phyloP scores from a whole-genome alignment of 2,888 invertebrate species.

The Tinea pellionella region DNA sequence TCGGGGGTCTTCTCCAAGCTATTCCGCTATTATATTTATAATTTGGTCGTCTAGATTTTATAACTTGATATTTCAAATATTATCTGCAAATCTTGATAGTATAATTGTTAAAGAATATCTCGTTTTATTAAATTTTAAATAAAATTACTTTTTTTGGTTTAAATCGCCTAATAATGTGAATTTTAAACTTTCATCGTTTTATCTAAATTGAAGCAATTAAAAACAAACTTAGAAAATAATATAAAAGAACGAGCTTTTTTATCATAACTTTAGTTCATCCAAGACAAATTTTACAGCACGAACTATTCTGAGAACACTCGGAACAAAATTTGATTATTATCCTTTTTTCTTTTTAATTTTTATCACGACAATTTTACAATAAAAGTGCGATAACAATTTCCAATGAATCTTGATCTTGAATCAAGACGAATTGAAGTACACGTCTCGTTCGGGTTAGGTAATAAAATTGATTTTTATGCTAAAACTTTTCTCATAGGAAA shows the following conservation, averaged over 20 bases:
- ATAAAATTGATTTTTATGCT: not conserved
- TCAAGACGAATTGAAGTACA: conserved; percentile 7
- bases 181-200: not conserved
- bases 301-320: not conserved
- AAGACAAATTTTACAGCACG: conserved; percentile 8
- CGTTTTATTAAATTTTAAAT: too few species aligned
- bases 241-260: too few species aligned
- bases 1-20: too few species aligned
- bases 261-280: not conserved
- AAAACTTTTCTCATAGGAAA: not conserved
- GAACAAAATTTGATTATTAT: not conserved
- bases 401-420: conserved; percentile 1
- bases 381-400: conserved; percentile 9
- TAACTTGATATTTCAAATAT: too few species aligned
- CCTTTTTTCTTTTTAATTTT: conserved; percentile 5
- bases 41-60: too few species aligned
- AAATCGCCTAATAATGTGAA: not conserved
- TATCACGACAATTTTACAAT: conserved; percentile 14
- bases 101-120: too few species aligned
- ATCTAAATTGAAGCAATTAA: too few species aligned
- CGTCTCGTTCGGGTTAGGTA: conserved; percentile 1
- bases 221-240: too few species aligned
- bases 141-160: too few species aligned
- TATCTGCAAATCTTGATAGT: too few species aligned
- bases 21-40: too few species aligned